Base-by-base conservation (phyloP, 2,888 invertebrate species). In the Rhodophaea formosa region DNA sequence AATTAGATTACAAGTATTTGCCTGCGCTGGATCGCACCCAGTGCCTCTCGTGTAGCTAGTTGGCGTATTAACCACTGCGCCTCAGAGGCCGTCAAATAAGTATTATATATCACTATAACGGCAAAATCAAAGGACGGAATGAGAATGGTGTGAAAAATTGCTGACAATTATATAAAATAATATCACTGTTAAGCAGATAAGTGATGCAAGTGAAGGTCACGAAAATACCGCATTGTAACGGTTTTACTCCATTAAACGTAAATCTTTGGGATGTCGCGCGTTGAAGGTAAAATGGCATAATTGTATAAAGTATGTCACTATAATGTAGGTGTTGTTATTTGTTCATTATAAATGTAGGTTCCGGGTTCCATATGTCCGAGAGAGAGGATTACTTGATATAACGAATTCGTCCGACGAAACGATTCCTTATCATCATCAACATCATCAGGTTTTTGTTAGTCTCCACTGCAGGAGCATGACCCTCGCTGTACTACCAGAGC, bases 221-320 rank as follows among this genome's bases (percentile, higher is more conserved):
- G 42, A 61, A 58, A 64, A 64, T 49, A 57, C 53, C 56, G 57
- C 46, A 49, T 59, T 42, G 54, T 66, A 66, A 66, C 66, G 68
- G 68, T 64, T 16, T 51, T 57, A 39, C 44, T 51, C 47, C 57
- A 60, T 59, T 60, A 62, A 57, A 56, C 61, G 62, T 62, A 59
- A 59, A 65, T 67, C 63, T 59, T 54, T 55, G 54, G 49, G 54
- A 47, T 53, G 55, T 47, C 53, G 59, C 54, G 42, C 49, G 44
- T 29, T 45, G 45, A 49, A 56, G 53, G 39, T 29, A 51, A 57
- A 51, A 32, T 51, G n/a, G 39, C 10, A 39, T 12, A 39, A 39
- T 39, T 39, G 12, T 3, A 35, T 35, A n/a, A 35, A 35, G 39
- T 39, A 6, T 39, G 39, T 39, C 39, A 35, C 35, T 35, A n/a